phyloP scores from a whole-genome alignment of 1,140 invertebrate genomes.

The Paralvinella palmiformis region DNA sequence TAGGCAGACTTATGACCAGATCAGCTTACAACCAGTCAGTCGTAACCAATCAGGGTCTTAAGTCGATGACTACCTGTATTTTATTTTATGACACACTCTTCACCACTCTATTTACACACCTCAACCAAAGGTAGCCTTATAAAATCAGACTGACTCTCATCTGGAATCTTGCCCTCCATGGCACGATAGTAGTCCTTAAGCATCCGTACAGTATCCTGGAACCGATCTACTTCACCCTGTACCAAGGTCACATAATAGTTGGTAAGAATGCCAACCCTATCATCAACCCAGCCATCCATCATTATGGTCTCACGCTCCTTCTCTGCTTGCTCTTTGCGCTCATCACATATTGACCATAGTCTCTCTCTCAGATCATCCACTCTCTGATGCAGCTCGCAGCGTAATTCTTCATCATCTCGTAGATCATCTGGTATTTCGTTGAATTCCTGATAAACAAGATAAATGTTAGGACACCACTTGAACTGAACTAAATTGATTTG shows the following conservation, averaged over 20 bases:
- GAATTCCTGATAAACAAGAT: conserved; percentile 37
- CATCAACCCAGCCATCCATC: conserved; percentile 49
- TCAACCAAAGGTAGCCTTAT: conserved; percentile 46
- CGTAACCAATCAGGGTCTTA: no score
- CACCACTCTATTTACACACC: conserved; percentile 27
- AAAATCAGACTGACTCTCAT: conserved; percentile 39
- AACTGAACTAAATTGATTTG: no score
- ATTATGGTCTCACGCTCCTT: conserved; percentile 42
- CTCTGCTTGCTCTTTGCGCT: conserved; percentile 47
- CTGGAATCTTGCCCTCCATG: conserved; percentile 48
- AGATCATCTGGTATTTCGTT: conserved; percentile 49
- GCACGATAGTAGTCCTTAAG: conserved; percentile 49
- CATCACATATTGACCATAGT: conserved; percentile 50
- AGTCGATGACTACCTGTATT: no score
- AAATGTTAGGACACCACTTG: no score
- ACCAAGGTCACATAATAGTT: conserved; percentile 49
- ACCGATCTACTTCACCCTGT: conserved; percentile 48
- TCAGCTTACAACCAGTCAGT: no score
- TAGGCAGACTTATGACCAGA: no score
- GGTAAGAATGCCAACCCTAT: conserved; percentile 44
- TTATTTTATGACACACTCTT: no score
- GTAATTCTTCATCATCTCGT: conserved; percentile 48
- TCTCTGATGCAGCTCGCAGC: conserved; percentile 47
- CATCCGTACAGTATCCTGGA: conserved; percentile 46
- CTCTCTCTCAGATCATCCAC: conserved; percentile 47